A percentile compares a stretch with the other conserved stretches of the same genome.
Evolutionary conservation across 2,888 invertebrate genomes (phyloP).

Genomic region (Tethea ocularis): DNA sequence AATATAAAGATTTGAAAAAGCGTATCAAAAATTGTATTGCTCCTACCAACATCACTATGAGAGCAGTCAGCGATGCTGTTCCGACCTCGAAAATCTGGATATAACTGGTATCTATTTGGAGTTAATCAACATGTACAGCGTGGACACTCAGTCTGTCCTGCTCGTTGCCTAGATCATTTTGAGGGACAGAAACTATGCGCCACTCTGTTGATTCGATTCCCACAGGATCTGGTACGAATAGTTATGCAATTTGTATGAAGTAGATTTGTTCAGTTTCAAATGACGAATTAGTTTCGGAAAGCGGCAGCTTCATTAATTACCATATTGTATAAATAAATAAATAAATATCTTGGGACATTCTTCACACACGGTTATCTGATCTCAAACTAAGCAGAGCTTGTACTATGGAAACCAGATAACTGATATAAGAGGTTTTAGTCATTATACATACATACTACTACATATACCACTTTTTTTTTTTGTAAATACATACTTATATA

Average conservation of each 20-base stretch:
- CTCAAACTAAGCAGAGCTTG: too few relatives aligned
- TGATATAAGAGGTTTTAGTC: too few relatives aligned
- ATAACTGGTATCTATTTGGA: slow-evolving; percentile 72
- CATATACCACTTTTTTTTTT: too few relatives aligned
- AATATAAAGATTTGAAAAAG: background rate
- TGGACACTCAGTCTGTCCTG: slow-evolving; percentile 25
- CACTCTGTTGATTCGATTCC: slow-evolving; percentile 33
- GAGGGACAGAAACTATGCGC: slow-evolving; percentile 13
- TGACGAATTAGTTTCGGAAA: background rate
- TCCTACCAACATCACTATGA: background rate
- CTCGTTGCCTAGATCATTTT: slow-evolving; percentile 14
- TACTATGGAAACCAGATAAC: too few relatives aligned
- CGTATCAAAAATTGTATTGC: slow-evolving; percentile 1
- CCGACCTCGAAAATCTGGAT: slow-evolving; percentile 63
- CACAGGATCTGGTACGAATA: slow-evolving; percentile 25
- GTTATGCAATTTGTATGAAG: background rate
- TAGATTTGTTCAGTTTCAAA: background rate
- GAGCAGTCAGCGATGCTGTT: slow-evolving; percentile 13
- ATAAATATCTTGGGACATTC: too few relatives aligned
- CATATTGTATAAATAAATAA: too few relatives aligned
- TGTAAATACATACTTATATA: too few relatives aligned
- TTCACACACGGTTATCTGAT: too few relatives aligned
- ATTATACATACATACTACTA: too few relatives aligned
- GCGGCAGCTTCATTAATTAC: background rate
- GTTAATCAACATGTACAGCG: slow-evolving; percentile 50